Base-by-base conservation (phyloP, 2,888 invertebrate genomes). In the Drosophila vallismaia region DNA sequence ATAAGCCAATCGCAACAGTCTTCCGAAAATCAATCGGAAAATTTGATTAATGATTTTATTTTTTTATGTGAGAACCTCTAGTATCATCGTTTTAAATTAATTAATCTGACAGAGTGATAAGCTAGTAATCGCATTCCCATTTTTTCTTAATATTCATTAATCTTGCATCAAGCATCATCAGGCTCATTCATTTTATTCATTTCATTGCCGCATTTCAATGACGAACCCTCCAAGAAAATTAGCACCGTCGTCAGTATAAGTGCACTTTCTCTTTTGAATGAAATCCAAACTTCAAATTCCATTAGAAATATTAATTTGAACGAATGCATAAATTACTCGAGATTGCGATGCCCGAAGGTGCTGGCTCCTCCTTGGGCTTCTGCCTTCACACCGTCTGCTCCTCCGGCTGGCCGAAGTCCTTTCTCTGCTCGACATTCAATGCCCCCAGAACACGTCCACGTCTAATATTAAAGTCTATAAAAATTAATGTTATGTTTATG, bases 401-500 rank as follows among this genome's bases (percentile, higher is more conserved):
- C 28, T 42, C 14, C 28, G 24, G 42, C 26, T 8, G 28, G 6
- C 28, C 31, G 33, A 28, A 54, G 8, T n/a, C 44, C 24, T 44
- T 14, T 19, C 29, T 40, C 19, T 14, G 44, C 29, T 19, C 52
- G 19, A 40, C 46, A 44, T 45, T 46, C 31, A 46, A 14, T n/a
- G 31, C 33, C 33, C 24, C 14, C 59, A 19, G 55, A 63, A 69
- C 68, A 66, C 74, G 74, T 59, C 64, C 74, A 73, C 40, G 74
- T 71, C 62, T 76, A 74, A 68, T 74, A 72, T 73, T 67, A 69
- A 52, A 80, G 78, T 78, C 69, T 69, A 88, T 85, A 80, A 85
- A 86, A 88, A 76, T 76, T 74, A 85, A 88, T 85, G 81, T 88
- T 81, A 88, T 79, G 81, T 71, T 83, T 81, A 85, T 88, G 81